A percentile compares a stretch with the other conserved stretches of the same genome.
These are phyloP conservation scores for Zoanthus sociatus DNA, from an alignment of 92 coral and sea anemone species.

Conservation along the genomic window DNA sequence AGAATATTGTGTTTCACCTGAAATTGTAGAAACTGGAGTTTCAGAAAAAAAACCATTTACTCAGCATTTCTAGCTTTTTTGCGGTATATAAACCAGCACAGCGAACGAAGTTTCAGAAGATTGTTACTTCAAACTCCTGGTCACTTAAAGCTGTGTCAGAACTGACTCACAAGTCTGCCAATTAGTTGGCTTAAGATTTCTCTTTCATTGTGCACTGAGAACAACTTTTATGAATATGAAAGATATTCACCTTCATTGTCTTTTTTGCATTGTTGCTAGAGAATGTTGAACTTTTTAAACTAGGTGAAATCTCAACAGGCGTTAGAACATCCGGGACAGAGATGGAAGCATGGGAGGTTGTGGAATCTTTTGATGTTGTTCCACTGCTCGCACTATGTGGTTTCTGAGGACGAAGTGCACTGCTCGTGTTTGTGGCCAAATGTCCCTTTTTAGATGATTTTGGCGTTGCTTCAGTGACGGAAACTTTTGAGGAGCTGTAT, in stretches of 20 bases:
- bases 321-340: slow-evolving; percentile 35
- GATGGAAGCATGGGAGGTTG: not conserved
- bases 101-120: no score
- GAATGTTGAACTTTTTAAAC: not conserved
- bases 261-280: not conserved
- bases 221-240: not conserved
- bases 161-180: no score
- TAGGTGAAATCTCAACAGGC: slow-evolving; percentile 8
- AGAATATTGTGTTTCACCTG: no score
- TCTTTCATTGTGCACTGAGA: not conserved
- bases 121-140: no score
- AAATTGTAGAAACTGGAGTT: no score
- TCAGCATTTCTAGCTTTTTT: no score
- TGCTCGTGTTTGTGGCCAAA: not conserved
- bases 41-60: no score
- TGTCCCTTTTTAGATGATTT: not conserved
- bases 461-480: not conserved
- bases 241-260: slow-evolving; percentile 1
- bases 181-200: no score
- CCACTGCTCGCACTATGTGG: not conserved
- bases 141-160: no score
- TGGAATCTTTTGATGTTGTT: not conserved
- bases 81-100: no score
- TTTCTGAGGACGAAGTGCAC: not conserved
- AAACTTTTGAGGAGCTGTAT: not conserved